Evolutionary conservation across 2,797 vertebrate species (phyloP).

Genomic region (Ataeniobius toweri): DNA sequence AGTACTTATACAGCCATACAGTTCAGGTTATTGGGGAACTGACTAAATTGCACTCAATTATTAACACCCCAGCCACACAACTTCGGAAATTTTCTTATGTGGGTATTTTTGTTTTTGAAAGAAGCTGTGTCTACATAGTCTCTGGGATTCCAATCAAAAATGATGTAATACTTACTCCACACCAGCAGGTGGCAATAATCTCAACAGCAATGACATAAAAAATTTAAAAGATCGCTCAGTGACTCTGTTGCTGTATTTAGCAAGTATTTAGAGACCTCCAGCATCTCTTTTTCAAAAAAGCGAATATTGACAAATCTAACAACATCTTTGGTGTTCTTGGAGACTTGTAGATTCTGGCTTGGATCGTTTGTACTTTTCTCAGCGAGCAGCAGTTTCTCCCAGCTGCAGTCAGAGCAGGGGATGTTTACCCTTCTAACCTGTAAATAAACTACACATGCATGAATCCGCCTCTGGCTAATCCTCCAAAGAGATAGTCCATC

Average conservation of each 20-base stretch:
- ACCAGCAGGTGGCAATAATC: not conserved
- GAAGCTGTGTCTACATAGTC: not conserved
- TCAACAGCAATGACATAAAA: not conserved
- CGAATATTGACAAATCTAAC: not conserved
- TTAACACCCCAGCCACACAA: slow-evolving; percentile 20
- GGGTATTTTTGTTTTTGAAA: not conserved
- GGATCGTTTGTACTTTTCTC: not conserved
- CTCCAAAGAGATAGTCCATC: not conserved
- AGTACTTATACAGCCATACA: slow-evolving; percentile 43
- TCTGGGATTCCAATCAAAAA: too few species aligned
- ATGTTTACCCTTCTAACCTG: not conserved
- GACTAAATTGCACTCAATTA: slow-evolving; percentile 40
- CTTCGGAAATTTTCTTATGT: not conserved
- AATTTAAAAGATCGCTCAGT: not conserved
- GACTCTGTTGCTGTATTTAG: not conserved
- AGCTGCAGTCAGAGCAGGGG: not conserved
- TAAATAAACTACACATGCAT: not conserved
- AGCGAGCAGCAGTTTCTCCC: not conserved
- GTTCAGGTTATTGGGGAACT: slow-evolving; percentile 24
- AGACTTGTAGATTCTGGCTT: not conserved
- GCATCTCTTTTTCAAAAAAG: not conserved
- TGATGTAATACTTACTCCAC: not conserved
- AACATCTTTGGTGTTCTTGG: not conserved
- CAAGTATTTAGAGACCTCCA: not conserved
- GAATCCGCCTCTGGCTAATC: not conserved